Evolutionary conservation across 2,113 vertebrate species (phyloP), one percentile per base, ranked within the genome.

Genomic region (Rhizomys pruinosus): DNA sequence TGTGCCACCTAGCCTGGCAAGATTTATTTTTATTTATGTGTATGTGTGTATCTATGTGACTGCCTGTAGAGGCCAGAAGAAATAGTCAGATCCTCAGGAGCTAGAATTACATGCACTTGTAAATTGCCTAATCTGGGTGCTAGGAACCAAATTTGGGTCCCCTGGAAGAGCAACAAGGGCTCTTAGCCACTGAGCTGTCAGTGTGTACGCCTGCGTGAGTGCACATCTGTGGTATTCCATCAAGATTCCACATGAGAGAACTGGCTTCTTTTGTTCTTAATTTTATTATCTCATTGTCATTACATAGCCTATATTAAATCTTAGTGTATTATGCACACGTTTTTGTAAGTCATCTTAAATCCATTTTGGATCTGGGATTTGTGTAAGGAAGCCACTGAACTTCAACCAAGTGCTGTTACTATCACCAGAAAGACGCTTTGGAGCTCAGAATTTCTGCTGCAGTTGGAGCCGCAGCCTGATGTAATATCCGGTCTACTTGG

Each of bases 301-400:
- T 37, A 74, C 39, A 27, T 86, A 61, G 74, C 81, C 34, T 92
- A 22, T 77, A 89, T 87, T 93, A 84, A 86, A 44, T 81, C 29
- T 79, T 64, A 16, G 61, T 84, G 23, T 55, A 37, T 88, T 86
- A 4, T 69, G 11, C 84, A 47, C 76, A 39, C 63, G 16, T 74
- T 88, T 89, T 55, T 80, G 32, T 84, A 81, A 95, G n/a, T 71
- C 16, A 66, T 11, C 64, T 39, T 80, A 90, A 91, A 29, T 93
- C 52, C 29, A 84, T 80, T 89, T 72, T 84, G 52, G 68, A 93
- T 32, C 68, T 90, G 23, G 20, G n/a, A 69, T 72, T 79, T 81
- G 10, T 59, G 5, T 63, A 61, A 92, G 57, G 42, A 69, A 79
- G 32, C 20, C 74, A 61, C 16, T 85, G 55, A 81, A 39, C 59